Conservation (phyloP, 2,888 invertebrate species). For the Heliconius ismenius region DNA sequence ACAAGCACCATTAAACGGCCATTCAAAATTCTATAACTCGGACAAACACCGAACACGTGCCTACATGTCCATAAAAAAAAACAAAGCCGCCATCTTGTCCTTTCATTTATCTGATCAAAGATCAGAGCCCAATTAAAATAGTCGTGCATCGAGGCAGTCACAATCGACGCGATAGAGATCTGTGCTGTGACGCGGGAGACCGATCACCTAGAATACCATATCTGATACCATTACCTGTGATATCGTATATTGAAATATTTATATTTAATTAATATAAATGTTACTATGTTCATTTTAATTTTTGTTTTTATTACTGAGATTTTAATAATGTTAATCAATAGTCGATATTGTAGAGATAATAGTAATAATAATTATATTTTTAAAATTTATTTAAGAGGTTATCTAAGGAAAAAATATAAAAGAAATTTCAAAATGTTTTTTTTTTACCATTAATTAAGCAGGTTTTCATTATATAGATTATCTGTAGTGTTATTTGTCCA, state of each 20-base stretch:
- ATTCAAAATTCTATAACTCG: slow-evolving; percentile 47
- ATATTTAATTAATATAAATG: slow-evolving; percentile 33
- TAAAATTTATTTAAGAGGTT: background rate
- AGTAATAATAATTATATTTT: background rate
- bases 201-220: slow-evolving; percentile 67
- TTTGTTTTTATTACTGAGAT: background rate
- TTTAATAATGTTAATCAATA: background rate
- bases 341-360: background rate
- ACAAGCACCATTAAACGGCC: slow-evolving; percentile 46
- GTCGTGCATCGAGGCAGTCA: slow-evolving; percentile 79
- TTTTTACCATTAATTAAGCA: too few relatives aligned
- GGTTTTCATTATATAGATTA: background rate
- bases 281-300: background rate
- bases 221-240: slow-evolving; percentile 49
- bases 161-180: slow-evolving; percentile 73
- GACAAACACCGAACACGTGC: slow-evolving; percentile 72
- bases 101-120: slow-evolving; percentile 67
- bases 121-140: slow-evolving; percentile 80
- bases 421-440: background rate
- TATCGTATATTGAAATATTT: slow-evolving; percentile 32
- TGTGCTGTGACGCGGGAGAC: slow-evolving; percentile 70
- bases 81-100: slow-evolving; percentile 72
- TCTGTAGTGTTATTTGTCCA: background rate
- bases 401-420: background rate
- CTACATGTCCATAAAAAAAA: slow-evolving; percentile 57